Conservation (phyloP, 2,888 invertebrate species). For the Hartigia nigra region DNA sequence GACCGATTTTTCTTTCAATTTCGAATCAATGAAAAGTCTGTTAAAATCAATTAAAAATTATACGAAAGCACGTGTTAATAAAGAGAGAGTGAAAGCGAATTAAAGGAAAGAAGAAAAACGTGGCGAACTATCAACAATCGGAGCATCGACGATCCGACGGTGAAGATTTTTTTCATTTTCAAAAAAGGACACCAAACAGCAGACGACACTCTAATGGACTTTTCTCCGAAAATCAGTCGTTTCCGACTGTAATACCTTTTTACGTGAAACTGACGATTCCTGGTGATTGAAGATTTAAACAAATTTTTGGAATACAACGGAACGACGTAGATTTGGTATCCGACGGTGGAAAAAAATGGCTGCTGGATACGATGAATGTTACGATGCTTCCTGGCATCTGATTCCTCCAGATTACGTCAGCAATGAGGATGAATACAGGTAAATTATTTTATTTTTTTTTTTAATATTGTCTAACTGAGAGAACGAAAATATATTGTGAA, state of each 20-base stretch:
- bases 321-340: not conserved
- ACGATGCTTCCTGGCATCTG: constrained; percentile 77
- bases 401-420: constrained; percentile 78
- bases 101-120: not conserved
- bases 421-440: constrained; percentile 78
- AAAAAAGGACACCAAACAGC: constrained; percentile 1
- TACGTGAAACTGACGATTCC: not conserved
- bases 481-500: not conserved
- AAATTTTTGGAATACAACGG: not conserved
- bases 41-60: not conserved
- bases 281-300: not conserved
- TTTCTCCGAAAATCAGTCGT: constrained; percentile 37
- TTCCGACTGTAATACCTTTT: constrained; percentile 30
- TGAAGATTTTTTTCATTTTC: not conserved
- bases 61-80: not conserved
- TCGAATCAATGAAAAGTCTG: not conserved
- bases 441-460: too few species aligned
- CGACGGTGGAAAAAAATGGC: constrained; percentile 65
- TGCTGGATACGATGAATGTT: constrained; percentile 72
- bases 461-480: not conserved
- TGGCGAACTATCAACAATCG: not conserved
- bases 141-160: not conserved
- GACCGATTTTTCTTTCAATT: not conserved
- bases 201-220: constrained; percentile 32
- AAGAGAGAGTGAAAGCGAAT: not conserved